A percentile compares a stretch with the other conserved stretches of the same genome.
phyloP scores from a whole-genome alignment of 30 jellyfish, hydroid and myxozoan genomes.

The Calvadosia cruxmelitensis region DNA sequence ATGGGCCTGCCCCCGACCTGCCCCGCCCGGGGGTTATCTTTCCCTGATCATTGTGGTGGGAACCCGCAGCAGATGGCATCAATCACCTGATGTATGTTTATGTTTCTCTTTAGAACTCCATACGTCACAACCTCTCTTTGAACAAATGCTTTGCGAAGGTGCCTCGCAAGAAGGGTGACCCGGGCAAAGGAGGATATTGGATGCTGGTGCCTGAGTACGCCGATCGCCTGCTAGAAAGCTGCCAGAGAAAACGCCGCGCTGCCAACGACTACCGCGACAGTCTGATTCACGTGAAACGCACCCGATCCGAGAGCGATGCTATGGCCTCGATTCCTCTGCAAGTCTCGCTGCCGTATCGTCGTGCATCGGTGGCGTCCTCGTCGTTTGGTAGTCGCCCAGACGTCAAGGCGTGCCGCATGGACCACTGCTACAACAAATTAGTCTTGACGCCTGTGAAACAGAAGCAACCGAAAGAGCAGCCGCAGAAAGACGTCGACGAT shows the following conservation, averaged over 20 bases:
- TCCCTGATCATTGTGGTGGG: no score
- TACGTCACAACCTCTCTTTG: slow-evolving; percentile 92
- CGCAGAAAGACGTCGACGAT: slow-evolving; percentile 20
- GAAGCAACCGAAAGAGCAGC: slow-evolving; percentile 15
- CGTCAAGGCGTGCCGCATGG: slow-evolving; percentile 22
- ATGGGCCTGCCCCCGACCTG: no score
- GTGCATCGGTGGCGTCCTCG: slow-evolving; percentile 1
- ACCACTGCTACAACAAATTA: slow-evolving; percentile 30
- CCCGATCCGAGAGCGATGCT: slow-evolving; percentile 30
- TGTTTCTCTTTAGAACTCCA: slow-evolving; percentile 62
- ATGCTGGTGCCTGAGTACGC: slow-evolving; percentile 92
- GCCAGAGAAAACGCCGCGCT: slow-evolving; percentile 65
- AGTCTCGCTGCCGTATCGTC: background rate
- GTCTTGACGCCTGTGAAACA: slow-evolving; percentile 10
- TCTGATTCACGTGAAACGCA: slow-evolving; percentile 41
- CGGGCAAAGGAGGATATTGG: slow-evolving; percentile 99
- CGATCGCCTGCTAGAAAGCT: slow-evolving; percentile 69
- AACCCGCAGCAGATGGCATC: background rate
- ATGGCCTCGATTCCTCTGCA: background rate
- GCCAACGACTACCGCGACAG: slow-evolving; percentile 60
- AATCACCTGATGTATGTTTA: background rate
- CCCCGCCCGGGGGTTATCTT: no score
- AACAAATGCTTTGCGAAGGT: slow-evolving; percentile 93
- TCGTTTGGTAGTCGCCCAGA: slow-evolving; percentile 3
- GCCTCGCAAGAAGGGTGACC: slow-evolving; percentile 98